Evolutionary conservation across 2,888 invertebrate genomes (phyloP).

Genomic region (Siphlonurus alternatus): DNA sequence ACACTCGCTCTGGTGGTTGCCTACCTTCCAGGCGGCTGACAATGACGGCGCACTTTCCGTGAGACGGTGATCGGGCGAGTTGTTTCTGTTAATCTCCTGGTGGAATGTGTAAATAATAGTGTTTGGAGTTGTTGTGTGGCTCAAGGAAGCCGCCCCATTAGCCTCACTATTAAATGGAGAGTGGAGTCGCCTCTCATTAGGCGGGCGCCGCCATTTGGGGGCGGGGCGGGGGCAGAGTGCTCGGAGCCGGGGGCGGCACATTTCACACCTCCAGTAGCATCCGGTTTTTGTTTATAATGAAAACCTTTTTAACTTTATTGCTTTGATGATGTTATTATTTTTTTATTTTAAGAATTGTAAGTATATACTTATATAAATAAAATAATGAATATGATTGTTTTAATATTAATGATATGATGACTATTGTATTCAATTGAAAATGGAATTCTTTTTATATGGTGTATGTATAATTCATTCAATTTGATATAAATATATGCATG

Average conservation of each 20-base stretch:
- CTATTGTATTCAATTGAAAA: too few relatives aligned
- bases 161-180: not conserved
- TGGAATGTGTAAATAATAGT: conserved; percentile 1
- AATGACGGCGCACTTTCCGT: not conserved
- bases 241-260: not conserved
- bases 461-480: too few relatives aligned
- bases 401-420: too few relatives aligned
- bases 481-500: too few relatives aligned
- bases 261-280: not conserved
- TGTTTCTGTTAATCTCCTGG: not conserved
- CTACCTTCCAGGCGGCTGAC: not conserved
- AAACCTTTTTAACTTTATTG: too few relatives aligned
- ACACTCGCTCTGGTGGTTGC: not conserved
- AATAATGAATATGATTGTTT: too few relatives aligned
- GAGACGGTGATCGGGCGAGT: not conserved
- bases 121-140: not conserved
- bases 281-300: not conserved
- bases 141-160: not conserved
- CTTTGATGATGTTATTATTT: too few relatives aligned
- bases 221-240: not conserved
- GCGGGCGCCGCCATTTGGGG: too few relatives aligned
- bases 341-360: too few relatives aligned
- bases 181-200: not conserved
- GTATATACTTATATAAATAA: too few relatives aligned
- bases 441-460: too few relatives aligned